phyloP scores from a whole-genome alignment of 2,888 invertebrate species.

The Chaetogeoica ovagalla region DNA sequence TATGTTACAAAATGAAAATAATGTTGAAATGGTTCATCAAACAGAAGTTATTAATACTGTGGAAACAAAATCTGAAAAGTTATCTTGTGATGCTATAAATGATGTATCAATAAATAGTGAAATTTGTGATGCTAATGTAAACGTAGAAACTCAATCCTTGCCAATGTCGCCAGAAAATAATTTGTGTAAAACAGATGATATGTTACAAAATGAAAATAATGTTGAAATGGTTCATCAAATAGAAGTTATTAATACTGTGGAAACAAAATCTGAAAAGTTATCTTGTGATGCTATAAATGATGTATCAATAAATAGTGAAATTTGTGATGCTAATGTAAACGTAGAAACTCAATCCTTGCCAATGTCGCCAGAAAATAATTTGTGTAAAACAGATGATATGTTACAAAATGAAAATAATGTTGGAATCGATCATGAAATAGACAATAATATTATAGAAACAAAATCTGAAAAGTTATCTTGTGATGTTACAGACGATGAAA shows the following conservation, averaged over 20 bases:
- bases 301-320: background rate
- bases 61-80: background rate
- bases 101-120: background rate
- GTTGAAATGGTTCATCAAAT: background rate
- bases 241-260: background rate
- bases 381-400: background rate
- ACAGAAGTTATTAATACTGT: background rate
- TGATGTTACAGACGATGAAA: background rate
- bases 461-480: background rate
- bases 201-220: background rate
- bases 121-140: background rate
- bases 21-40: background rate
- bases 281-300: background rate
- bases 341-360: background rate
- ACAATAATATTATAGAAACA: background rate
- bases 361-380: background rate
- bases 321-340: background rate
- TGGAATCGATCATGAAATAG: background rate
- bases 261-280: background rate
- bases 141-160: background rate
- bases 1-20: background rate
- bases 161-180: background rate
- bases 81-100: background rate
- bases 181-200: background rate
- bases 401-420: background rate